Conservation (phyloP, 35 echinoderm and acorn worm species). For the Apostichopus parvimensis region DNA sequence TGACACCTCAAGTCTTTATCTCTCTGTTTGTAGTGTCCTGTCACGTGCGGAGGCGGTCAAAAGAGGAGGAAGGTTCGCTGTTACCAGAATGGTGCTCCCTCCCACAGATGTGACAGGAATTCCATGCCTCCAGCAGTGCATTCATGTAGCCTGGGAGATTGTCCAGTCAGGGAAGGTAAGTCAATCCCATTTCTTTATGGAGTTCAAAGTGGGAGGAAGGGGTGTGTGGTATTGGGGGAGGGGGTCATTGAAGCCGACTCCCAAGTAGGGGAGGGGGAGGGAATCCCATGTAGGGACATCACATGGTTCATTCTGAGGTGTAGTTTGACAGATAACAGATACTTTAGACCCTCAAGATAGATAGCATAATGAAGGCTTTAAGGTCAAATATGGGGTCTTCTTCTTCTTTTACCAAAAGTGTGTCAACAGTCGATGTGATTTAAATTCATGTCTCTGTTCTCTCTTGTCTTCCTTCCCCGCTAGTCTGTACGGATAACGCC, state of each 20-base stretch:
- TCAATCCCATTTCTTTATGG: neutral
- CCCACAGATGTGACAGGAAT: neutral
- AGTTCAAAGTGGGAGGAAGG: no score
- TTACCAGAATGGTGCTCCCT: constrained; percentile 10
- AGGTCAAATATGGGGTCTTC: no score
- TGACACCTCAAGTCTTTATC: neutral
- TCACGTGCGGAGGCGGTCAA: constrained; percentile 33
- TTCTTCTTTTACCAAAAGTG: no score
- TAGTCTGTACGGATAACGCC: constrained; percentile 19
- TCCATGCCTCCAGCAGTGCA: neutral
- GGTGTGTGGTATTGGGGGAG: no score
- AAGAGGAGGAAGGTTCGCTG: constrained; percentile 34
- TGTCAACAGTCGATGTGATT: no score
- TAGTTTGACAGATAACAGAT: no score
- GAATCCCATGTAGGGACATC: no score
- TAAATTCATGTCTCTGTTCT: neutral
- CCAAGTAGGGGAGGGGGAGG: no score
- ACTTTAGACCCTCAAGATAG: no score
- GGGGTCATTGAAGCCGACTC: no score
- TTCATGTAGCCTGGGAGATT: neutral
- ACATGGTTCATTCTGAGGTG: no score
- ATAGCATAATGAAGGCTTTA: no score
- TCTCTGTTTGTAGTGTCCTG: constrained; percentile 34
- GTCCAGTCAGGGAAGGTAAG: neutral
- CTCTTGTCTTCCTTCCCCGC: neutral